Base-by-base conservation (phyloP, 1,140 invertebrate species). In the Drosophila parvula region DNA sequence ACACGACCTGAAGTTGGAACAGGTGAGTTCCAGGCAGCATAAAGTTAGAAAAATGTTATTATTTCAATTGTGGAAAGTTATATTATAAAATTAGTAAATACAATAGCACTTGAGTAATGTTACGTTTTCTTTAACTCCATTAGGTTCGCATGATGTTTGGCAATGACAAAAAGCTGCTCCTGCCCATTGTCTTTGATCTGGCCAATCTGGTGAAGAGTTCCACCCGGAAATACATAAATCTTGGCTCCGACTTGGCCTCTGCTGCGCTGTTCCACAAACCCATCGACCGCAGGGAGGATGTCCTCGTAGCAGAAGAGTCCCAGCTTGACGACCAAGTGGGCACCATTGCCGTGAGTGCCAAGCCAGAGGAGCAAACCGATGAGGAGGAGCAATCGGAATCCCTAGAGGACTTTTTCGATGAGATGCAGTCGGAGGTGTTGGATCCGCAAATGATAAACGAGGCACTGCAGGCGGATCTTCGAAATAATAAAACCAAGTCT, bases 181-280 rank as follows among this genome's bases (percentile, higher is more conserved):
- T 95, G 41, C 95, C 95, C 27, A 94, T 95, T 64, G 93, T 94
- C 53, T 92, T 93, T 65, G 95, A 95, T 79, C 94, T 95, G 74
- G 94, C 94, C 1, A 95, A 94, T 78, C 92, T 95, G 41, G 93
- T 95, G 43, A 91, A 91, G 50, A 93, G 91, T 58, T 92, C 93
- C 0, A 91, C 93, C n/a, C 74, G 79, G 63, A 89, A 79, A 86
- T 93, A 79, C 22, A 81, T 91, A 59, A 89, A 79, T 78, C 88
- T 76, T 83, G 92, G 73, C 56, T 93, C 36, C 70, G 93, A 79
- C 75, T 84, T 92, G 78, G 92, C 81, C 85, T 63, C 68, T 0
- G 91, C 93, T 55, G 60, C 81, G 77, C 18, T 77, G 41, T 55
- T 68, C 3, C 69, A 71, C 2, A 63, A 56, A 4, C 62, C 64